Base-by-base conservation (phyloP, 2,113 vertebrate species). In the Ahaetulla prasina region DNA sequence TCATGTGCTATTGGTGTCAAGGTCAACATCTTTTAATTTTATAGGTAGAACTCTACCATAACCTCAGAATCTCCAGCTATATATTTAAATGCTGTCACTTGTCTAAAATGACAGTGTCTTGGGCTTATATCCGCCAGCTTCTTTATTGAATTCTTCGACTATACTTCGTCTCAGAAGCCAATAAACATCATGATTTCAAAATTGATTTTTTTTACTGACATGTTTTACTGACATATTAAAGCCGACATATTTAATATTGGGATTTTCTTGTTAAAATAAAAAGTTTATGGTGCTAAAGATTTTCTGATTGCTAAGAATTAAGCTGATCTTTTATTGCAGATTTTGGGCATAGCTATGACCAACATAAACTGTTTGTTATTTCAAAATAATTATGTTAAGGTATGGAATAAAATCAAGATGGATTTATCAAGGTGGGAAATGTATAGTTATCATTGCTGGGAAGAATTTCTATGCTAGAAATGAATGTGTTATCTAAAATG, bases 1-100 rank as follows among this genome's bases (percentile, higher is more conserved):
- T 87, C 93, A 90, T 93, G 63, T 93, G 0, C 39, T 95, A 91
- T 95, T 95, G 89, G 91, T 96, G 96, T 97, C 97, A 98, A 97
- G 97, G 97, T 98, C 93, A 80, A 94, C 97, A 96, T 97, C 95
- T 97, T 97, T 96, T 97, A 95, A 97, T 97, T 97, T 98, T 97
- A 94, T 94, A 96, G 95, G 95, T 96, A 94, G 95, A 96, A 92
- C 92, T 94, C 49, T 96, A 93, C 93, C 0, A 0, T 96, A 96
- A 97, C 97, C 94, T 47, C 90, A 92, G 93, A 90, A 91, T 95
- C 91, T 95, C 52, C 54, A 95, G 85, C 95, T 97, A 92, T 97
- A 89, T 96, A 96, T 97, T 98, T 97, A 96, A 97, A 96, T 96
- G 47, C 80, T 95, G 88, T 95, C 93, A 89, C 85, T 87, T 84